These are phyloP conservation scores for Eristalinus sepulchralis DNA, from an alignment of 2,888 invertebrate species.

Conservation along the genomic window DNA sequence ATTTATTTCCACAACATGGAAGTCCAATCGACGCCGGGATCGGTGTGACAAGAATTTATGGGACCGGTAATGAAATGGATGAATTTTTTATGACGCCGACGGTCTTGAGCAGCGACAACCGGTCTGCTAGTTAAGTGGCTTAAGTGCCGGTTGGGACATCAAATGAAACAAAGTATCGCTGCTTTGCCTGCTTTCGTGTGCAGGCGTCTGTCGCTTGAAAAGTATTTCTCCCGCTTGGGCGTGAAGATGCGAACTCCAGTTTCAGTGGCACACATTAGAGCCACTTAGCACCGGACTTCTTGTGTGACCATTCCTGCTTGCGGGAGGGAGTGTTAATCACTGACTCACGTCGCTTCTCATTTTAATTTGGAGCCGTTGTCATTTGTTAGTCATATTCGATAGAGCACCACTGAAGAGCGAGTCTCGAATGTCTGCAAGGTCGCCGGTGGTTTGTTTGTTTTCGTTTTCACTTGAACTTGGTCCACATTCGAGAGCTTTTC, in stretches of 20 bases:
- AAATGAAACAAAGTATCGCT: too few relatives aligned
- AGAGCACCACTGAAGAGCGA: not conserved
- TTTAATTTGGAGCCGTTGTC: not conserved
- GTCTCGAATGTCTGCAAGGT: not conserved
- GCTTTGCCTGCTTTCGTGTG: too few relatives aligned
- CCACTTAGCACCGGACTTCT: conserved; percentile 31
- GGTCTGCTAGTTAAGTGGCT: not conserved
- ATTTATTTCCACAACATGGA: not conserved
- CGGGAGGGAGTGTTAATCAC: not conserved
- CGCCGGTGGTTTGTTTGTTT: not conserved
- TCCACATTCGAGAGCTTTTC: not conserved
- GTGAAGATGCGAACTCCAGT: not conserved
- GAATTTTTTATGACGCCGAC: not conserved
- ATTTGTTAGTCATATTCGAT: not conserved
- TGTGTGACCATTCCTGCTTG: conserved; percentile 9
- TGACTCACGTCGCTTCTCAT: not conserved
- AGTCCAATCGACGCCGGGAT: not conserved
- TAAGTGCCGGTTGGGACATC: not conserved
- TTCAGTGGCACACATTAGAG: not conserved
- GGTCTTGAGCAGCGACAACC: too few relatives aligned
- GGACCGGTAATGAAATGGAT: not conserved
- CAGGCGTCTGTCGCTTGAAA: too few relatives aligned
- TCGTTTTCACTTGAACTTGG: not conserved
- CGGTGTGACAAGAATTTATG: conserved; percentile 3
- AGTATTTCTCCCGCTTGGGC: not conserved